A percentile compares a stretch with the other conserved stretches of the same genome.
Conservation (phyloP, 92 coral and sea anemone species). For the Porites divaricata region DNA sequence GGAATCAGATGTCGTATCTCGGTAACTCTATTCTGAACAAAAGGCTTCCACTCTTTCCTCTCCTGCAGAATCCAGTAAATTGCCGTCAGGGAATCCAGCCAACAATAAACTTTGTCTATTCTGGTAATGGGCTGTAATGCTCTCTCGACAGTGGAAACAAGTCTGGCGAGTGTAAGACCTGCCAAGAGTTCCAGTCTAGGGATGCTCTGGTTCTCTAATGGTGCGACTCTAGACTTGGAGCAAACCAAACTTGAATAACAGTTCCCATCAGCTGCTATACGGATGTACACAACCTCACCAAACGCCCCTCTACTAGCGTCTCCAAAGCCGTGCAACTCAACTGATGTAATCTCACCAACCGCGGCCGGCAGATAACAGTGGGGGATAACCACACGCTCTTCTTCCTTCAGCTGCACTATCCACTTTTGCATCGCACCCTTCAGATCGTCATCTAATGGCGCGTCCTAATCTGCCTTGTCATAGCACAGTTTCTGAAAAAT, state of each 20-base stretch:
- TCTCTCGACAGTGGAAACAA: conserved; percentile 19
- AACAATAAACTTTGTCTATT: conserved; percentile 48
- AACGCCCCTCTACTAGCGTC: conserved; percentile 47
- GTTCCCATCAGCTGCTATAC: conserved; percentile 5
- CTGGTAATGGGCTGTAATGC: conserved; percentile 34
- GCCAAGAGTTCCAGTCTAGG: conserved; percentile 42
- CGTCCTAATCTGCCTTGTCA: conserved; percentile 46
- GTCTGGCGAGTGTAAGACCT: conserved; percentile 44
- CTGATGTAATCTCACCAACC: conserved; percentile 21
- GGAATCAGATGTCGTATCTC: conserved; percentile 41
- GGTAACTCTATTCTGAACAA: conserved; percentile 57
- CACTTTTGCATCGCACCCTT: conserved; percentile 14
- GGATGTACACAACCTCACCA: conserved; percentile 36
- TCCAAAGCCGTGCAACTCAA: conserved; percentile 62
- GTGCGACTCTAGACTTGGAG: conserved; percentile 43
- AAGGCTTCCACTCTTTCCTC: conserved; percentile 59
- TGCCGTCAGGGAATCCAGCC: conserved; percentile 53
- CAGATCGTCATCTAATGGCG: conserved; percentile 23
- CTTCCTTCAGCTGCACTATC: conserved; percentile 21
- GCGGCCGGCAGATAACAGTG: conserved; percentile 38
- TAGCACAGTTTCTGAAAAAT: conserved; percentile 46
- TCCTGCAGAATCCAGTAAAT: conserved; percentile 50
- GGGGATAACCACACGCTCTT: conserved; percentile 6
- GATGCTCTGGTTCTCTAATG: conserved; percentile 31
- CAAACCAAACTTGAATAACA: not conserved